Evolutionary conservation across 2,797 vertebrate genomes (phyloP).

Genomic region (Phalanger gymnotis): DNA sequence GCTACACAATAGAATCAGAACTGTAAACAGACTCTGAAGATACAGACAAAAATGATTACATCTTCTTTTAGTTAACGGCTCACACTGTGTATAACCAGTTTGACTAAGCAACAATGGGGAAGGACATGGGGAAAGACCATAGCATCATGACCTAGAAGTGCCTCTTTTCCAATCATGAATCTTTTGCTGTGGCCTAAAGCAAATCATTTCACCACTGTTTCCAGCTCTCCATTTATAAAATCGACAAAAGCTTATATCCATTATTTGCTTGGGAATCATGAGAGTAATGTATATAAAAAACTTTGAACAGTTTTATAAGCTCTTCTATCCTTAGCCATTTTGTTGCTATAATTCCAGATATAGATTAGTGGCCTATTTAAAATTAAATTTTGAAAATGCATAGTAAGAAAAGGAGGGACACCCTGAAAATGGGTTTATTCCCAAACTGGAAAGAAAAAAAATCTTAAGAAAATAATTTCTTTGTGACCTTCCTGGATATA

Average conservation of each 20-base stretch:
- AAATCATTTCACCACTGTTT: neutral
- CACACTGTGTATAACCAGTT: slow-evolving; percentile 12
- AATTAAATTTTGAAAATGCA: slow-evolving; percentile 25
- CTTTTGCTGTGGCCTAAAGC: neutral
- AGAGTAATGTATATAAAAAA: slow-evolving; percentile 2
- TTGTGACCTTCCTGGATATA: slow-evolving; percentile 43
- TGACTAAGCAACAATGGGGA: neutral
- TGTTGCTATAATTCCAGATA: slow-evolving; percentile 24
- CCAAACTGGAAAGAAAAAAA: slow-evolving; percentile 25
- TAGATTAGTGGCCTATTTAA: slow-evolving; percentile 46
- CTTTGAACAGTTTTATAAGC: slow-evolving; percentile 13
- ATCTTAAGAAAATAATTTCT: slow-evolving; percentile 18
- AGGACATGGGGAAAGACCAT: neutral
- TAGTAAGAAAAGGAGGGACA: slow-evolving; percentile 27
- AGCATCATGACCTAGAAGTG: neutral
- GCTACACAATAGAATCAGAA: slow-evolving; percentile 59
- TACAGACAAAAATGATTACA: slow-evolving; percentile 42
- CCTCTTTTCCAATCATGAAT: slow-evolving; percentile 1
- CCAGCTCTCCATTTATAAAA: neutral
- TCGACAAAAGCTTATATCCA: neutral
- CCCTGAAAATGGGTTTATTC: slow-evolving; percentile 12
- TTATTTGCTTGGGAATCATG: neutral
- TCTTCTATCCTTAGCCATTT: slow-evolving; percentile 33
- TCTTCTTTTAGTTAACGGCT: slow-evolving; percentile 18
- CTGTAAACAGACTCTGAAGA: slow-evolving; percentile 70